Percentiles rank a stretch among this genome's conserved stretches.
phyloP scores from a whole-genome alignment of 2,797 vertebrate genomes.

The Cirrhinus molitorella region DNA sequence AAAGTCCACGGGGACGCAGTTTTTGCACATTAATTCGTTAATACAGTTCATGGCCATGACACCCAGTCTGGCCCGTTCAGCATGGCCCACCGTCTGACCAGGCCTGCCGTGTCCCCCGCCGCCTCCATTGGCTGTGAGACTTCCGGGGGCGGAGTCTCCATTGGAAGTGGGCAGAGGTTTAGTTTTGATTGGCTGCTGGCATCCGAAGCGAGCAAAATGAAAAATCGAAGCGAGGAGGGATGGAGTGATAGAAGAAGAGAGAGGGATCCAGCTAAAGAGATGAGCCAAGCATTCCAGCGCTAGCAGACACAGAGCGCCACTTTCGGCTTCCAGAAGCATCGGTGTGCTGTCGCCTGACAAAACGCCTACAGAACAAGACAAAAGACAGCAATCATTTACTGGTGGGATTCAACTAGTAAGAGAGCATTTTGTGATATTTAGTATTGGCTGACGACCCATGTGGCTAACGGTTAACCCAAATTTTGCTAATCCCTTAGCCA shows the following conservation, averaged over 20 bases:
- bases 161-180: constrained; percentile 74
- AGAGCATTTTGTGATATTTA: background rate
- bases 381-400: background rate
- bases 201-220: constrained; percentile 97
- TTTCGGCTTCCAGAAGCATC: constrained; percentile 84
- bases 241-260: constrained; percentile 96
- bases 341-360: constrained; percentile 49
- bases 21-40: constrained; percentile 99
- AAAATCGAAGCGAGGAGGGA: constrained; percentile 97
- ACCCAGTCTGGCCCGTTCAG: constrained; percentile 89
- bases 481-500: too few species aligned
- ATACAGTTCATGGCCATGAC: constrained; percentile 97
- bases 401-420: background rate
- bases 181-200: constrained; percentile 83
- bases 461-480: too few species aligned
- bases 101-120: constrained; percentile 69
- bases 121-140: constrained; percentile 79
- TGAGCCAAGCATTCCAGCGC: constrained; percentile 96
- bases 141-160: constrained; percentile 65
- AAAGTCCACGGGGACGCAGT: constrained; percentile 98
- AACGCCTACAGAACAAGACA: constrained; percentile 26
- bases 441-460: background rate
- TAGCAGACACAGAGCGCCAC: constrained; percentile 90
- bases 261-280: constrained; percentile 99
- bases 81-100: constrained; percentile 66